Conservation (phyloP, 2,797 vertebrate genomes). For the Coregonus suidteri region DNA sequence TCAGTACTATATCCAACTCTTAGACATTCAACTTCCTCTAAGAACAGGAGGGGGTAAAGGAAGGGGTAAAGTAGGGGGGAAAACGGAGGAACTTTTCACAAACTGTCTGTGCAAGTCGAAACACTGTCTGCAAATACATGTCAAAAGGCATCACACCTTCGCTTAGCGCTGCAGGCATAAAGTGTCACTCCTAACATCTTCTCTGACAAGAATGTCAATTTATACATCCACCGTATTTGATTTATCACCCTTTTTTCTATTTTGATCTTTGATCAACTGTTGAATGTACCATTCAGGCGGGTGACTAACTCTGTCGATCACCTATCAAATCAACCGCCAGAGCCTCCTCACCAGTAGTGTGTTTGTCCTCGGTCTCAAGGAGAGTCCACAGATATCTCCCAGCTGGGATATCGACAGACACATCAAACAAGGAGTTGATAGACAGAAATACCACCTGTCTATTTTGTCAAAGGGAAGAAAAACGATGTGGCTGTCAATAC, state of each 20-base stretch:
- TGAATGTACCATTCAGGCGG: too few relatives aligned
- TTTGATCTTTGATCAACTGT: too few relatives aligned
- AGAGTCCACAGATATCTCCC: too few relatives aligned
- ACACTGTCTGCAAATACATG: conserved; percentile 9
- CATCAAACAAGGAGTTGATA: too few relatives aligned
- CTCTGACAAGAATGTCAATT: neutral
- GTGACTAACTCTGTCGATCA: too few relatives aligned
- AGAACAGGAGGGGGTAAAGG: neutral
- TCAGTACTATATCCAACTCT: conserved; percentile 7
- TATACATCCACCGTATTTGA: neutral
- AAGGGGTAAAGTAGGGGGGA: neutral
- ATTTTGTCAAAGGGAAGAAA: neutral
- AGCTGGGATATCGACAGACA: neutral
- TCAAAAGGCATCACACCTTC: neutral
- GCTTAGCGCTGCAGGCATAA: neutral
- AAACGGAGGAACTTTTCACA: neutral
- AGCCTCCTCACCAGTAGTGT: neutral
- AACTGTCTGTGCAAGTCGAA: neutral
- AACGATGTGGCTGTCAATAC: neutral
- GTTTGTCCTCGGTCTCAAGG: too few relatives aligned
- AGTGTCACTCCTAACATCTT: neutral
- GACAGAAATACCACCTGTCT: conserved; percentile 11
- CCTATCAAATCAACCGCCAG: neutral
- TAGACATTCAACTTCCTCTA: conserved; percentile 13
- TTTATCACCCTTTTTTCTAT: neutral